Percentiles rank a stretch among this genome's conserved stretches.
These are phyloP conservation scores for Menura novaehollandiae DNA, from an alignment of 2,113 vertebrate species.

Conservation along the genomic window DNA sequence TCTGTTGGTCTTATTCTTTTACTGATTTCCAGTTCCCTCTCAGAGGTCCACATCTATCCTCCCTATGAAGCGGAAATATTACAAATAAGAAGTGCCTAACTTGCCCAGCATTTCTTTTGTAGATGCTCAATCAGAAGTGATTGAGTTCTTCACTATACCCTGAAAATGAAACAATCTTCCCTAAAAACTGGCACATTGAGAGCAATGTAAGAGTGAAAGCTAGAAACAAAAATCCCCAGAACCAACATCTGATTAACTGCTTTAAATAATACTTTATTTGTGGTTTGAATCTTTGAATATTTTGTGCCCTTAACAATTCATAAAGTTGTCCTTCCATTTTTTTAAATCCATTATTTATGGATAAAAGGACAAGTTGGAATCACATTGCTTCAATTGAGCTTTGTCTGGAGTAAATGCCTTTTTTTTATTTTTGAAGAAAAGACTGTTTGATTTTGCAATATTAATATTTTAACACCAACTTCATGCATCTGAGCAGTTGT, in stretches of 20 bases:
- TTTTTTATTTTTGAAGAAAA: background rate
- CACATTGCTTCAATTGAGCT: background rate
- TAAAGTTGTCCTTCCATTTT: background rate
- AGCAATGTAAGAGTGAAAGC: background rate
- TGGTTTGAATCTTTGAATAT: background rate
- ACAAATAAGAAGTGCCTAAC: background rate
- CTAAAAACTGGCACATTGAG: background rate
- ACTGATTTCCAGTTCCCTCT: background rate
- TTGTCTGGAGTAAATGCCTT: background rate
- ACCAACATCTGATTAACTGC: background rate
- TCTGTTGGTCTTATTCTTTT: background rate
- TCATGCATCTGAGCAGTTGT: background rate
- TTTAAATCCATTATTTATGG: conserved; percentile 24
- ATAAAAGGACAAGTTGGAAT: background rate
- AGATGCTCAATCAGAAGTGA: background rate
- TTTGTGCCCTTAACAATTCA: background rate
- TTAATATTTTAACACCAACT: background rate
- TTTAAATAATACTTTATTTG: conserved; percentile 1
- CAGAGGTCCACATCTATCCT: background rate
- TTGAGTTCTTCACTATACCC: background rate
- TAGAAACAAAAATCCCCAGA: background rate
- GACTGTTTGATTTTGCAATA: background rate
- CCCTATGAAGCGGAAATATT: background rate
- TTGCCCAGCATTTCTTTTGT: background rate
- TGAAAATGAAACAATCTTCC: background rate